These are phyloP conservation scores for Lepidurus arcticus DNA, from an alignment of 1,140 invertebrate species.

Conservation along the genomic window DNA sequence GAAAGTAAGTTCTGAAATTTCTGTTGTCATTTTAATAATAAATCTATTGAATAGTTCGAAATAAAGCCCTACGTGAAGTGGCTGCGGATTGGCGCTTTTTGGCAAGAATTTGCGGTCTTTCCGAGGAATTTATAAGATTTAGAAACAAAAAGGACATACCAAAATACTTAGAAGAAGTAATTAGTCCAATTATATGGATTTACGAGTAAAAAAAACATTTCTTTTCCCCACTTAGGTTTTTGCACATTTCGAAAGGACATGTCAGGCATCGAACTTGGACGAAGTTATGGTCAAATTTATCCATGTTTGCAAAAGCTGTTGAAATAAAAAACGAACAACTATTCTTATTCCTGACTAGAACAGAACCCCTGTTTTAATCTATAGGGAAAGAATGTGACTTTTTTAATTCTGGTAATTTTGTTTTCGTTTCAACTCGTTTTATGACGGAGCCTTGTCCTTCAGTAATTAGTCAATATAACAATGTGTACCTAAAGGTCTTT, in stretches of 20 bases:
- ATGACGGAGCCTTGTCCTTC: too few relatives aligned
- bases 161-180: not conserved
- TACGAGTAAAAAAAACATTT: not conserved
- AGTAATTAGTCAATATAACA: too few relatives aligned
- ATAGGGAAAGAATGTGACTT: too few relatives aligned
- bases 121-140: not conserved
- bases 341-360: constrained; percentile 36
- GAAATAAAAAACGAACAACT: not conserved
- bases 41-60: not conserved
- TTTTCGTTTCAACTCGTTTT: too few relatives aligned
- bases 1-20: too few relatives aligned
- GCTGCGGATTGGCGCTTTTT: not conserved
- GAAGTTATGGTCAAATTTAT: constrained; percentile 25
- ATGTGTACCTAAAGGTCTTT: too few relatives aligned
- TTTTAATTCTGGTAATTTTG: too few relatives aligned
- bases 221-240: not conserved
- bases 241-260: not conserved
- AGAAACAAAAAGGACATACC: not conserved
- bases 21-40: too few relatives aligned
- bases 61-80: not conserved
- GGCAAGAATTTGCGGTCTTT: constrained; percentile 19
- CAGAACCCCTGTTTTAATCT: too few relatives aligned
- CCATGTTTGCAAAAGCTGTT: constrained; percentile 11
- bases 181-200: not conserved
- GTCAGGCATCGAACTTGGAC: constrained; percentile 22